Evolutionary conservation across 2,797 vertebrate species (phyloP).

Genomic region (Synaphobranchus kaupii): DNA sequence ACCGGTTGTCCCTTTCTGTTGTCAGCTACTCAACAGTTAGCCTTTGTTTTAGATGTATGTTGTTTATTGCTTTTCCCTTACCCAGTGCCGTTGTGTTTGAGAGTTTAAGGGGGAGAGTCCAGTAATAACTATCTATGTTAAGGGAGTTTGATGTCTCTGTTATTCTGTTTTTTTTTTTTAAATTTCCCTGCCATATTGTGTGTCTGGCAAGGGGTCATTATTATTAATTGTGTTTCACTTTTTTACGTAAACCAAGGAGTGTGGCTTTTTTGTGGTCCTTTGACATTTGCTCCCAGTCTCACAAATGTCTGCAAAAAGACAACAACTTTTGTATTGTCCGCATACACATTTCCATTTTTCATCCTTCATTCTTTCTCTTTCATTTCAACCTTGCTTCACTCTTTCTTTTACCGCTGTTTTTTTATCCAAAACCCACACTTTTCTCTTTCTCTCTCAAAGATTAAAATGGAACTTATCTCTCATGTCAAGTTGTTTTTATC

Average conservation of each 20-base stretch:
- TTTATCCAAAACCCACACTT: constrained; percentile 60
- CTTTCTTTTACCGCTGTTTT: constrained; percentile 49
- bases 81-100: constrained; percentile 55
- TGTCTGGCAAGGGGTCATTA: constrained; percentile 52
- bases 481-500: constrained; percentile 99
- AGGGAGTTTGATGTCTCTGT: constrained; percentile 39
- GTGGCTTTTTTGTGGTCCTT: constrained; percentile 46
- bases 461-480: constrained; percentile 99
- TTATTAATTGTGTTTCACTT: not conserved
- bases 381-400: constrained; percentile 45
- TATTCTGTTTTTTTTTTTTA: constrained; percentile 42
- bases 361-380: constrained; percentile 48
- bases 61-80: constrained; percentile 49
- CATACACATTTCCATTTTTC: constrained; percentile 60
- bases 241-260: constrained; percentile 55
- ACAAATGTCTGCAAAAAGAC: constrained; percentile 13
- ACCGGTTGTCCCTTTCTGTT: constrained; percentile 44
- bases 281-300: constrained; percentile 63
- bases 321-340: not conserved
- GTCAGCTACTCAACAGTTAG: constrained; percentile 43
- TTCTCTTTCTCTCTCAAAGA: constrained; percentile 57
- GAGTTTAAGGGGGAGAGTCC: constrained; percentile 30
- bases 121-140: constrained; percentile 55
- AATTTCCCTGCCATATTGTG: constrained; percentile 59
- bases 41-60: constrained; percentile 56